These are phyloP conservation scores for Argopecten irradians DNA, from an alignment of 1,140 invertebrate genomes.

Conservation along the genomic window DNA sequence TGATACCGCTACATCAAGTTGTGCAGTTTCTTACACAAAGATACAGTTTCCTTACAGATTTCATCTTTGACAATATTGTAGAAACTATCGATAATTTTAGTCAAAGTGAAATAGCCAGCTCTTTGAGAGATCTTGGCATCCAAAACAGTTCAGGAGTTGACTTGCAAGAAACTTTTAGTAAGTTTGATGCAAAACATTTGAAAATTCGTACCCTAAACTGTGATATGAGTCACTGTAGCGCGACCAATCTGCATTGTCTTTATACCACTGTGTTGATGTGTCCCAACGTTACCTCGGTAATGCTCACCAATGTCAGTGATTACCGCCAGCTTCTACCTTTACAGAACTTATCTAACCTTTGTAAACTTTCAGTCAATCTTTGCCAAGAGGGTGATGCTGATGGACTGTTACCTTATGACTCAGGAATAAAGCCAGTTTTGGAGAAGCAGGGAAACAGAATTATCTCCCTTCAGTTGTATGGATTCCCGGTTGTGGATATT, in stretches of 20 bases:
- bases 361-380: background rate
- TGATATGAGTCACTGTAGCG: background rate
- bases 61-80: background rate
- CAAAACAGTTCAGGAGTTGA: background rate
- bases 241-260: background rate
- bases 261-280: background rate
- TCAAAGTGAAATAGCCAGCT: background rate
- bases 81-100: background rate
- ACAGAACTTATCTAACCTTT: background rate
- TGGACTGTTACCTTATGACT: background rate
- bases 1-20: background rate
- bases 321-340: background rate
- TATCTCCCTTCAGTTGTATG: background rate
- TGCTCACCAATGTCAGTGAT: background rate
- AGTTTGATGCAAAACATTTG: background rate
- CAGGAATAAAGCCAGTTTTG: slow-evolving; percentile 14
- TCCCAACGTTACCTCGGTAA: background rate
- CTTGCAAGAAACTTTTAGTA: background rate
- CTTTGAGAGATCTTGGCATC: background rate
- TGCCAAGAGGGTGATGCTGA: background rate
- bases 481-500: background rate
- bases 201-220: background rate
- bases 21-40: background rate
- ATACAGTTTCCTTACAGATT: background rate
- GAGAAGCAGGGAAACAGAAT: slow-evolving; percentile 12